Percentiles rank a stretch among this genome's conserved stretches.
phyloP scores from a whole-genome alignment of 64 coral and sea anemone genomes.

The Cladopsammia gracilis region DNA sequence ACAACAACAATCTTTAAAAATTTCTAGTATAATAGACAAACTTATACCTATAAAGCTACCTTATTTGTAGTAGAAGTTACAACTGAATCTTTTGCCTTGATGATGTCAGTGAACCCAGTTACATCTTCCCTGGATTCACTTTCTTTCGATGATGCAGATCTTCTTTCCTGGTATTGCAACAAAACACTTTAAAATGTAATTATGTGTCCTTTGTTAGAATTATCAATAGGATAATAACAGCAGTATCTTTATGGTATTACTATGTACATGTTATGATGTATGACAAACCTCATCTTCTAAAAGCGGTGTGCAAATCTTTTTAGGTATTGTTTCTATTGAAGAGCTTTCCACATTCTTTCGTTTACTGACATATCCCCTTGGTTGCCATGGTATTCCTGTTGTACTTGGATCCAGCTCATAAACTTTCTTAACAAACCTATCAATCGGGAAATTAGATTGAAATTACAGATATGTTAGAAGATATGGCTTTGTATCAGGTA shows the following conservation, averaged over 20 bases:
- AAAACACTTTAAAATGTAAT: too few relatives aligned
- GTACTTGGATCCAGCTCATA: conserved; percentile 91
- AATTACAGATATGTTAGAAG: too few relatives aligned
- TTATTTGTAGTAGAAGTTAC: neutral
- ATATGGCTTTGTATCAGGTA: too few relatives aligned
- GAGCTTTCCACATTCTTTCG: conserved; percentile 66
- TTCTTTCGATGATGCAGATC: neutral
- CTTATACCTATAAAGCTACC: neutral
- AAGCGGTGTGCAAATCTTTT: conserved; percentile 86
- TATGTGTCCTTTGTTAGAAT: too few relatives aligned
- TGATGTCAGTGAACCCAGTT: neutral
- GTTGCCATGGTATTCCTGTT: conserved; percentile 95
- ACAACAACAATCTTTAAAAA: too few relatives aligned
- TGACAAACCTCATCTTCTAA: conserved; percentile 72
- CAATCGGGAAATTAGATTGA: too few relatives aligned
- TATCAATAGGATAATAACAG: too few relatives aligned
- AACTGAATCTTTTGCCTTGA: neutral
- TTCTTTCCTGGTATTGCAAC: neutral
- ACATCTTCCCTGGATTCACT: neutral
- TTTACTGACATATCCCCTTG: conserved; percentile 95
- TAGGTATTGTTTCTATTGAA: conserved; percentile 35
- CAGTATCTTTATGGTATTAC: too few relatives aligned
- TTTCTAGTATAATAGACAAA: too few relatives aligned
- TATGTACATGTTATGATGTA: too few relatives aligned
- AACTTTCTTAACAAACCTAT: conserved; percentile 92